These are phyloP conservation scores for Allobates femoralis DNA, from an alignment of 2,797 vertebrate species.

Conservation along the genomic window DNA sequence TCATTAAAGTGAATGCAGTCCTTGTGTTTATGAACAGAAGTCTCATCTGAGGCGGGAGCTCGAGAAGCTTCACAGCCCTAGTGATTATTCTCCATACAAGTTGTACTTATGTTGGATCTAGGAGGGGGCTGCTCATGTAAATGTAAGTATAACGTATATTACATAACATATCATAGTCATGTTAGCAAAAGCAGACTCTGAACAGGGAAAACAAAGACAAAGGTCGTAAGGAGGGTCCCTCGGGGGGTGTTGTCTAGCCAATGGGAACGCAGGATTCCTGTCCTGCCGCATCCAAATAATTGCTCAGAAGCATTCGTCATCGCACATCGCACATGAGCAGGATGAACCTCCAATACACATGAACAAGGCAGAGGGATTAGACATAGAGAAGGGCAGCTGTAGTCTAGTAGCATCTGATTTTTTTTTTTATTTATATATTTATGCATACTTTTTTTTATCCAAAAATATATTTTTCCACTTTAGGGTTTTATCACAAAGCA, in stretches of 20 bases:
- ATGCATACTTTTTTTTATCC: too few relatives aligned
- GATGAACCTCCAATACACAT: neutral
- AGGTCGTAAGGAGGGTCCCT: conserved; percentile 33
- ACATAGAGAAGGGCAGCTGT: too few relatives aligned
- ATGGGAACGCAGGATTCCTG: conserved; percentile 27
- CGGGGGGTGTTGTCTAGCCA: conserved; percentile 52
- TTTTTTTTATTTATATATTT: too few relatives aligned
- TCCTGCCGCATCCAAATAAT: conserved; percentile 3
- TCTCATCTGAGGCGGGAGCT: too few relatives aligned
- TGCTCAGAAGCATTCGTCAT: neutral
- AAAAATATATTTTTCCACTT: too few relatives aligned
- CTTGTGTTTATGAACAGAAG: neutral
- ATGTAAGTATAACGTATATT: neutral
- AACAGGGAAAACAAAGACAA: neutral
- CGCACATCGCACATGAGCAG: neutral
- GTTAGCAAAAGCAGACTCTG: neutral
- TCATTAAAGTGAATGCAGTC: conserved; percentile 13
- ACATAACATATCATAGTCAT: neutral
- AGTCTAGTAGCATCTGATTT: neutral
- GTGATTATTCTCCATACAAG: too few relatives aligned
- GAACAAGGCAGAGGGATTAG: neutral
- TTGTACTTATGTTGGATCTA: too few relatives aligned
- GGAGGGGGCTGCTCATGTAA: too few relatives aligned
- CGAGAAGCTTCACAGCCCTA: neutral
- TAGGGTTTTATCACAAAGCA: too few relatives aligned